phyloP scores from a whole-genome alignment of 2,888 invertebrate genomes.

The Frankliniella fusca region DNA sequence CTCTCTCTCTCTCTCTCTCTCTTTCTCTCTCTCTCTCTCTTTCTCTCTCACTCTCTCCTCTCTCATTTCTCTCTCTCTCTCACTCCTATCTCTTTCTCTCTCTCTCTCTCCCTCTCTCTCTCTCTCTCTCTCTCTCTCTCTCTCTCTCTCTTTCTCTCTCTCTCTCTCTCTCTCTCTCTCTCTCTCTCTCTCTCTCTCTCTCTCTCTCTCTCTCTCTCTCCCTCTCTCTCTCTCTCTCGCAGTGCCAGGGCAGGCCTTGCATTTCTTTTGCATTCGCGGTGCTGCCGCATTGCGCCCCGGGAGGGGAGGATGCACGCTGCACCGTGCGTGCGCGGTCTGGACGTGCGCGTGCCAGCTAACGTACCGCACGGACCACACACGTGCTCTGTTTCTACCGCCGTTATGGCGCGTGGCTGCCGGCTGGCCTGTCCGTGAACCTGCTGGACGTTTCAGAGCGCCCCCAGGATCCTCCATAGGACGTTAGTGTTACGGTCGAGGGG shows the following conservation, averaged over 20 bases:
- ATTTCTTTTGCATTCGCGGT: background rate
- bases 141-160: background rate
- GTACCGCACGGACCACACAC: too few relatives aligned
- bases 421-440: too few relatives aligned
- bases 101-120: background rate
- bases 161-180: constrained; percentile 25
- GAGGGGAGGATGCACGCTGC: too few relatives aligned
- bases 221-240: background rate
- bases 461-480: too few relatives aligned
- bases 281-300: background rate
- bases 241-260: background rate
- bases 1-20: background rate
- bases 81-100: background rate
- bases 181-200: background rate
- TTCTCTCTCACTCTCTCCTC: background rate
- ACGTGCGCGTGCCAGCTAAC: background rate
- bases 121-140: constrained; percentile 17
- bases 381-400: too few relatives aligned
- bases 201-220: background rate
- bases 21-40: background rate
- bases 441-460: too few relatives aligned
- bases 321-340: background rate
- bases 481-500: too few relatives aligned
- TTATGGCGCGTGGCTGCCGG: too few relatives aligned
- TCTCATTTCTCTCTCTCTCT: background rate